Conservation (phyloP, 2,888 invertebrate species). For the Drosophila prostipennis region DNA sequence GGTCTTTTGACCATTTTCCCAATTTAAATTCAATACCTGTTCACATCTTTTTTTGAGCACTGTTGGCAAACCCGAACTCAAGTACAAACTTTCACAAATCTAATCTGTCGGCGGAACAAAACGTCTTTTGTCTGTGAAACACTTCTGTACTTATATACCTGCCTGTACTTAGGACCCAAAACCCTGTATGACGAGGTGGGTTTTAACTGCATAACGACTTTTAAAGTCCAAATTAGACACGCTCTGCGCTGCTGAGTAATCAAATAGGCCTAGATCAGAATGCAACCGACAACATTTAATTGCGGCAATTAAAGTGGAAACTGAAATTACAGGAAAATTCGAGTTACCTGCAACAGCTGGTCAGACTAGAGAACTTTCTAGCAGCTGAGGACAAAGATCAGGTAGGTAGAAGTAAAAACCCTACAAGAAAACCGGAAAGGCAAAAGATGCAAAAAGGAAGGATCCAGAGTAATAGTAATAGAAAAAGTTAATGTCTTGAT, state of each 20-base stretch:
- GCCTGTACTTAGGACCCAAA: constrained; percentile 29
- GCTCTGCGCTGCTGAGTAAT: constrained; percentile 26
- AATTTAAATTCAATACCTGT: not conserved
- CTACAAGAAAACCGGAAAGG: not conserved
- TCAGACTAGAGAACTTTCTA: constrained; percentile 37
- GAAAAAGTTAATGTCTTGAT: not conserved
- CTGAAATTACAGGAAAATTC: constrained; percentile 25
- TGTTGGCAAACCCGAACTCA: constrained; percentile 6
- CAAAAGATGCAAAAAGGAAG: constrained; percentile 14
- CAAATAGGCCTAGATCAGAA: constrained; percentile 17
- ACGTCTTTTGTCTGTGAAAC: constrained; percentile 10
- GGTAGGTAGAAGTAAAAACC: constrained; percentile 5
- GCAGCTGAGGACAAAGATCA: constrained; percentile 8
- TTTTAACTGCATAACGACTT: not conserved
- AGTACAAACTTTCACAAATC: constrained; percentile 24
- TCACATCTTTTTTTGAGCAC: not conserved
- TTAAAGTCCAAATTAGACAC: constrained; percentile 36
- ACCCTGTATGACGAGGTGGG: not conserved
- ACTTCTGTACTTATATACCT: constrained; percentile 27
- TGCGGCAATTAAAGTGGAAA: constrained; percentile 45
- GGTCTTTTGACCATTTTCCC: not conserved
- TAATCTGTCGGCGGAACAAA: constrained; percentile 20
- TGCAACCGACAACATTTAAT: constrained; percentile 40
- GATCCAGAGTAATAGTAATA: not conserved
- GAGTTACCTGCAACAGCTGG: constrained; percentile 29